Evolutionary conservation across 2,113 vertebrate species (phyloP).

Genomic region (Forbesichthys papilliferus): DNA sequence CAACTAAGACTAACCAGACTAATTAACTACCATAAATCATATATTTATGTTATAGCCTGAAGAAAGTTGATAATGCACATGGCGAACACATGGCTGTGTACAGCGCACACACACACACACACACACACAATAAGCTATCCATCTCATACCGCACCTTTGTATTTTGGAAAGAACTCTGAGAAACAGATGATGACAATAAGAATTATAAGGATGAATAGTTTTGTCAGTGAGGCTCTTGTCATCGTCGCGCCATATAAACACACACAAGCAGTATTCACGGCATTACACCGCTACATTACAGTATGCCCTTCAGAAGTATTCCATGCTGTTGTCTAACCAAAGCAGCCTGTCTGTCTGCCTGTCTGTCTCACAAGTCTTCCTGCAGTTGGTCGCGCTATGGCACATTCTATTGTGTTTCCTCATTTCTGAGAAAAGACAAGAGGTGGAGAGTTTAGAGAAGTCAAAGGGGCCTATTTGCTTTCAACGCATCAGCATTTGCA

Average conservation of each 20-base stretch:
- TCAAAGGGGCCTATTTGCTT: background rate
- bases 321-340: too few species aligned
- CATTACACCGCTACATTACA: background rate
- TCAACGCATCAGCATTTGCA: background rate
- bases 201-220: constrained; percentile 80
- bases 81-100: background rate
- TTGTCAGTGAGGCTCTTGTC: constrained; percentile 73
- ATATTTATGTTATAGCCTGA: too few species aligned
- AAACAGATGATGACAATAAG: constrained; percentile 83
- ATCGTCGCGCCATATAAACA: constrained; percentile 68
- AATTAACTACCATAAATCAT: background rate
- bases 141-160: constrained; percentile 72
- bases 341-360: too few species aligned
- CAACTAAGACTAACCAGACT: background rate
- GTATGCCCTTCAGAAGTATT: background rate
- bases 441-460: constrained; percentile 28
- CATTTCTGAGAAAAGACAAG: constrained; percentile 44
- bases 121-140: background rate
- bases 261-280: background rate
- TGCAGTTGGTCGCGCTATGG: too few species aligned
- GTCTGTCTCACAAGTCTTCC: too few species aligned
- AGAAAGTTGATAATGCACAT: background rate
- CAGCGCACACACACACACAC: background rate
- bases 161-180: constrained; percentile 84
- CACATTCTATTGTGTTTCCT: too few species aligned